Percentiles rank a stretch among this genome's conserved stretches.
These are phyloP conservation scores for Anhinga rufa DNA, from an alignment of 2,113 vertebrate species.

Conservation along the genomic window DNA sequence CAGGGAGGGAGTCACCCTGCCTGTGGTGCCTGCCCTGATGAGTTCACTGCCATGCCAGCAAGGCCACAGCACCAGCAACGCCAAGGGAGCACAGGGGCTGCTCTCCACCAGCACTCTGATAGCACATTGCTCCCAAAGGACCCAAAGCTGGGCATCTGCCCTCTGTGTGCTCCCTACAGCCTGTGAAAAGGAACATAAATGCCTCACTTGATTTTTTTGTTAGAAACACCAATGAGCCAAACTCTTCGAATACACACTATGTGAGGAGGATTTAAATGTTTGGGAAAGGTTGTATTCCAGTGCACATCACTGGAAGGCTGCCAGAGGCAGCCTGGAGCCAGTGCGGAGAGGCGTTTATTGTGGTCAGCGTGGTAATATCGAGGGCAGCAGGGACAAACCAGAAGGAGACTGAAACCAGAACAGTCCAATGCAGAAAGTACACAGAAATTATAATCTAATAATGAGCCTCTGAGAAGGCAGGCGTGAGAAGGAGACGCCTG, in stretches of 20 bases:
- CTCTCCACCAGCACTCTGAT: background rate
- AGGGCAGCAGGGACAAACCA: background rate
- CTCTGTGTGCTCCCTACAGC: background rate
- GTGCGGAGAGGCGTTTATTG: constrained; percentile 9
- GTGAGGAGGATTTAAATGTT: background rate
- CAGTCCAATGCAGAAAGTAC: background rate
- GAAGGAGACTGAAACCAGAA: constrained; percentile 1
- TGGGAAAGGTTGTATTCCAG: background rate
- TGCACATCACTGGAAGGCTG: background rate
- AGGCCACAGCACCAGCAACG: background rate
- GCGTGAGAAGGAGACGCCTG: background rate
- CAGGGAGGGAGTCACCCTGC: background rate
- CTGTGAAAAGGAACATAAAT: background rate
- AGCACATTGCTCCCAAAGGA: background rate
- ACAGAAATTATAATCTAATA: constrained; percentile 14
- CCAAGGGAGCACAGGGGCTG: background rate
- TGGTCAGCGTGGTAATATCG: background rate
- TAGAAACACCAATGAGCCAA: background rate
- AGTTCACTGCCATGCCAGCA: background rate
- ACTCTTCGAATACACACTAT: background rate
- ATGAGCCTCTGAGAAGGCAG: background rate
- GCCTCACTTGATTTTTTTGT: background rate
- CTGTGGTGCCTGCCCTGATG: background rate
- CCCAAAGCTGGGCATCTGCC: background rate
- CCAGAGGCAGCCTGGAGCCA: constrained; percentile 1